Conservation (phyloP, 2,113 vertebrate genomes). For the Trichechus manatus region DNA sequence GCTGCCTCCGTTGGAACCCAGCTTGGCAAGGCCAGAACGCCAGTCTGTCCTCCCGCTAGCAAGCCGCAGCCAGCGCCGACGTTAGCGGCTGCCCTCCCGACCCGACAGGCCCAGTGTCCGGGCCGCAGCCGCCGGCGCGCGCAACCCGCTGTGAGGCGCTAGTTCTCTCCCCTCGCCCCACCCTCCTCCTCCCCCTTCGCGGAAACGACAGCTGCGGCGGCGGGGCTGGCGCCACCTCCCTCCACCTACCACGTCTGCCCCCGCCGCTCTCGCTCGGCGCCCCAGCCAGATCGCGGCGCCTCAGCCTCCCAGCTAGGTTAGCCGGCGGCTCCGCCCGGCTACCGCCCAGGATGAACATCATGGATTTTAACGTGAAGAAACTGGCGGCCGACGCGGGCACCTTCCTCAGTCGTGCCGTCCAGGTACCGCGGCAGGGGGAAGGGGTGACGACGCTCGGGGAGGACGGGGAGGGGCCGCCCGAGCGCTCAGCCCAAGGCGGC, state of each 20-base stretch:
- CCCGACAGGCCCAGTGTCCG: background rate
- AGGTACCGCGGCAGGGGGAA: conserved; percentile 86
- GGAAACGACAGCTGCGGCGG: conserved; percentile 80
- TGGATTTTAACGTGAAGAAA: conserved; percentile 98
- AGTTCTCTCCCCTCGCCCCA: background rate
- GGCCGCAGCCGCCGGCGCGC: background rate
- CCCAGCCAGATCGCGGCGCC: conserved; percentile 27
- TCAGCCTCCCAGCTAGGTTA: conserved; percentile 38
- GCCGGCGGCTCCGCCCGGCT: conserved; percentile 58
- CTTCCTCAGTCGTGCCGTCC: conserved; percentile 96
- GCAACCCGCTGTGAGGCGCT: background rate
- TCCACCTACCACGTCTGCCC: conserved; percentile 70
- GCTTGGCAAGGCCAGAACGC: accelerated
- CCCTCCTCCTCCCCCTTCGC: background rate
- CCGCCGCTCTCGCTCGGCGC: conserved; percentile 8
- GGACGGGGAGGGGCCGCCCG: background rate
- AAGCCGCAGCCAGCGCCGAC: background rate
- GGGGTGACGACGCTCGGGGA: background rate
- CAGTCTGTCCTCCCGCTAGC: accelerated
- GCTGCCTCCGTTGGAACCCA: accelerated
- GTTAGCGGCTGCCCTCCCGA: background rate
- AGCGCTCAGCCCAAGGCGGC: background rate
- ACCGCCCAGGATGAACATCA: conserved; percentile 85
- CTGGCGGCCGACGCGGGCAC: conserved; percentile 97
- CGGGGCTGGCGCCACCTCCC: conserved; percentile 75